Percentiles rank a stretch among this genome's conserved stretches.
These are phyloP conservation scores for Pantherophis guttatus DNA, from an alignment of 2,113 vertebrate species.

Conservation along the genomic window DNA sequence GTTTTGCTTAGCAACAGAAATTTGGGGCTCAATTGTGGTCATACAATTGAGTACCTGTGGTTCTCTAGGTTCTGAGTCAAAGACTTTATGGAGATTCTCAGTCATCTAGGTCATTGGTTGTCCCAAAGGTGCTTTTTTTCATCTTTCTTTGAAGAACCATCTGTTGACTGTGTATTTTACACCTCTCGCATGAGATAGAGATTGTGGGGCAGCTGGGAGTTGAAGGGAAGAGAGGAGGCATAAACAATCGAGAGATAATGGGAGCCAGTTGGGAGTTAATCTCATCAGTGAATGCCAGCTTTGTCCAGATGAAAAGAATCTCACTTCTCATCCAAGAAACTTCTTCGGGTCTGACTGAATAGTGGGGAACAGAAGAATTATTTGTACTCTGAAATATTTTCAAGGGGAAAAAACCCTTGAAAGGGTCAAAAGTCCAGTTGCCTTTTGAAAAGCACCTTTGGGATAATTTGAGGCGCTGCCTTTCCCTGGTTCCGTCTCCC, in stretches of 20 bases:
- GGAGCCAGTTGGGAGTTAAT: background rate
- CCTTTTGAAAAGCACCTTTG: background rate
- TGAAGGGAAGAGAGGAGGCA: background rate
- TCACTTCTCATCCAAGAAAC: background rate
- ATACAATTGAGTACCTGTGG: background rate
- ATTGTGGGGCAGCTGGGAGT: background rate
- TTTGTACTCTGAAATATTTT: background rate
- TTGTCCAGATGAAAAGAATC: background rate
- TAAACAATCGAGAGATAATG: background rate
- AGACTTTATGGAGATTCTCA: background rate
- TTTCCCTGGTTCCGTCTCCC: background rate
- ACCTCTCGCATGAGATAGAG: background rate
- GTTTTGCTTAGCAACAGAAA: background rate
- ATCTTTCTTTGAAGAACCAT: too few relatives aligned
- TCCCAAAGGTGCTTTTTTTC: too few relatives aligned
- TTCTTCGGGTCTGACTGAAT: background rate
- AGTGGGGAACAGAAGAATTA: background rate
- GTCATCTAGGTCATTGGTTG: too few relatives aligned
- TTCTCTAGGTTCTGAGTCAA: background rate
- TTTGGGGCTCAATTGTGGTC: background rate
- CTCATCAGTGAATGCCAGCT: background rate
- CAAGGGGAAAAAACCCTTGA: rapidly evolving
- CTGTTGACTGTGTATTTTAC: background rate
- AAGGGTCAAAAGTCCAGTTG: background rate
- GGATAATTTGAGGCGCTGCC: background rate